These are phyloP conservation scores for Tanypteryx hageni DNA, from an alignment of 2,888 invertebrate genomes.

Conservation along the genomic window DNA sequence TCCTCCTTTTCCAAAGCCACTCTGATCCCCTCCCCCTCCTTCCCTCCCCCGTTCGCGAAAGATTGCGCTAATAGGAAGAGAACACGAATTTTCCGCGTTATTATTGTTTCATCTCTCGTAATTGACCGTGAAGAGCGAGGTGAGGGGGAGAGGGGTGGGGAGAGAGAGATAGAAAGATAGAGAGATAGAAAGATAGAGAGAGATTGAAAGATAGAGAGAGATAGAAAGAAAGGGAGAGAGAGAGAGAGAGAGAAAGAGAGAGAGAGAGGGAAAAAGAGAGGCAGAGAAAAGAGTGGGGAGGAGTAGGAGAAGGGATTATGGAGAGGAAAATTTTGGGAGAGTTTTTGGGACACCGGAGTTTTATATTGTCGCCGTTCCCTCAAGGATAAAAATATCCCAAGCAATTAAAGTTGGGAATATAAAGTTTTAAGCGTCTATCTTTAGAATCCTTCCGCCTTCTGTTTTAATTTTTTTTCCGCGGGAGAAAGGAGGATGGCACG, in stretches of 20 bases:
- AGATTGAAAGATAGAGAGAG: neutral
- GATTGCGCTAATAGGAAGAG: neutral
- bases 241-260: neutral
- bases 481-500: too few species aligned
- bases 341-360: neutral
- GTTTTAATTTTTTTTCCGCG: neutral
- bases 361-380: neutral
- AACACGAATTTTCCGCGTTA: neutral
- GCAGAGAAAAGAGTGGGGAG: neutral
- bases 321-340: neutral
- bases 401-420: constrained; percentile 8
- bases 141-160: neutral
- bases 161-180: neutral
- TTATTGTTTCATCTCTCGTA: neutral
- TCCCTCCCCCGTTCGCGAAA: neutral
- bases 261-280: neutral
- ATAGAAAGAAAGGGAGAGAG: neutral
- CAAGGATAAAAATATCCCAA: constrained; percentile 33
- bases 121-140: neutral
- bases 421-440: constrained; percentile 13
- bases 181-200: neutral
- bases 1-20: neutral
- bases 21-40: neutral
- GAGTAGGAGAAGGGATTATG: neutral
- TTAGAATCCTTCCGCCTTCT: neutral